Percentiles rank a stretch among this genome's conserved stretches.
phyloP scores from a whole-genome alignment of 2,888 invertebrate genomes.

The Gryllus longicercus region DNA sequence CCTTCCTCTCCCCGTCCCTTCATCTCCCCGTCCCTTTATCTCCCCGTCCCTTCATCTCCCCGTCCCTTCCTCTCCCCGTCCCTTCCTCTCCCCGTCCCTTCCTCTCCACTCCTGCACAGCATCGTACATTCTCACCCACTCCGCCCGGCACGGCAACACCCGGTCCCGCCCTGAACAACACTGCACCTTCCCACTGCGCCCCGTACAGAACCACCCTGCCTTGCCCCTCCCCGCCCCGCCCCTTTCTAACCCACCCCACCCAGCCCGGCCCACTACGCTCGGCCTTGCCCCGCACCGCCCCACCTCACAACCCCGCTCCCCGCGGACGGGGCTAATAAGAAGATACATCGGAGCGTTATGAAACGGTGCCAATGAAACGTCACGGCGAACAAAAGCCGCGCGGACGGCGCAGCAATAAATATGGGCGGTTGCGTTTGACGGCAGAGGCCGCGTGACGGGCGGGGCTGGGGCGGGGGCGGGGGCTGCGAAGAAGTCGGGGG shows the following conservation, averaged over 20 bases:
- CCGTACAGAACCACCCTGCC: no score
- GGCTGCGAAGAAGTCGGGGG: not conserved
- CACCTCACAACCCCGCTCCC: not conserved
- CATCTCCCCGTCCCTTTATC: no score
- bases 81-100: no score
- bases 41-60: no score
- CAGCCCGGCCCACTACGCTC: not conserved
- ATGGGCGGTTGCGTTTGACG: not conserved
- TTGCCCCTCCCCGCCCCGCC: not conserved
- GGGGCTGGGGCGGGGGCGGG: not conserved
- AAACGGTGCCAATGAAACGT: slow-evolving; percentile 17
- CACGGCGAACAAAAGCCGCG: not conserved
- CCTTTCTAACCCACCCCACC: not conserved
- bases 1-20: no score
- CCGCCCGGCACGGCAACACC: no score
- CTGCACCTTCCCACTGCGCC: no score
- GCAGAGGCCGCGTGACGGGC: not conserved
- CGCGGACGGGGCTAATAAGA: not conserved
- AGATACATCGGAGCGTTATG: not conserved
- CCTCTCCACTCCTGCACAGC: no score
- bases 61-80: no score
- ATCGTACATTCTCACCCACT: no score
- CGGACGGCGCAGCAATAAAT: slow-evolving; percentile 1
- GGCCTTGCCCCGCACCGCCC: not conserved
- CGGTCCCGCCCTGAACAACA: no score